A percentile compares a stretch with the other conserved stretches of the same genome.
These are phyloP conservation scores for Silurus glanis DNA, from an alignment of 2,113 vertebrate species.

Conservation along the genomic window DNA sequence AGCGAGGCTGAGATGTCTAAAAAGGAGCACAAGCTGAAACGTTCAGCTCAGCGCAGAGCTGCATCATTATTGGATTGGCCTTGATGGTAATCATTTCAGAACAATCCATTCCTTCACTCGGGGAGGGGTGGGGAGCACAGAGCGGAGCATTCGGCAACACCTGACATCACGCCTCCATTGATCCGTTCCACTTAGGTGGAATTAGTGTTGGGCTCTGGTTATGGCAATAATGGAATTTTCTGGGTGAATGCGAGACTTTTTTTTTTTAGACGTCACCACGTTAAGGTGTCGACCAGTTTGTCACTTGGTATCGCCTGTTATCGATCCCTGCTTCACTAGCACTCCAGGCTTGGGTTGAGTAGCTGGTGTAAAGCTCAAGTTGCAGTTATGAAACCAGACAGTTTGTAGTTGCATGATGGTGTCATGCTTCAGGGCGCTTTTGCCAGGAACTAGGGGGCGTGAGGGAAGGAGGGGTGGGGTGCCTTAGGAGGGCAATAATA, in stretches of 20 bases:
- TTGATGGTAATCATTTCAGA: slow-evolving; percentile 52
- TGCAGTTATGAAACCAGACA: slow-evolving; percentile 25
- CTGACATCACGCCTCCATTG: slow-evolving; percentile 44
- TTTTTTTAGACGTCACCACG: slow-evolving; percentile 4
- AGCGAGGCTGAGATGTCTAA: slow-evolving; percentile 13
- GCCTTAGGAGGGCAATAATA: slow-evolving; percentile 23
- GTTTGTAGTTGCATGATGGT: slow-evolving; percentile 20
- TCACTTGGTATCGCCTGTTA: slow-evolving; percentile 9
- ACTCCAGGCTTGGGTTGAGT: background rate
- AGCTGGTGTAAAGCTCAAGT: slow-evolving; percentile 12
- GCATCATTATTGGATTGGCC: slow-evolving; percentile 54
- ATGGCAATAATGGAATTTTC: slow-evolving; percentile 16
- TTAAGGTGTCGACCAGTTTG: background rate
- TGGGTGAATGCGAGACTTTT: background rate
- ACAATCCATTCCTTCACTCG: slow-evolving; percentile 44
- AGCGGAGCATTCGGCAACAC: slow-evolving; percentile 37
- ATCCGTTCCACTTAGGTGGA: slow-evolving; percentile 37
- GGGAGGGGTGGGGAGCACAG: slow-evolving; percentile 19
- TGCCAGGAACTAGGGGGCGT: background rate
- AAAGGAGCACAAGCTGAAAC: slow-evolving; percentile 22
- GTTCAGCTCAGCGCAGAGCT: slow-evolving; percentile 29
- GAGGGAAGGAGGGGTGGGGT: slow-evolving; percentile 14
- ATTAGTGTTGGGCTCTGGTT: slow-evolving; percentile 2
- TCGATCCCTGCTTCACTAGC: slow-evolving; percentile 11
- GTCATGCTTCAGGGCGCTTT: background rate